Conservation (phyloP, 2,888 invertebrate genomes). For the Macrosoma leucophasiata region DNA sequence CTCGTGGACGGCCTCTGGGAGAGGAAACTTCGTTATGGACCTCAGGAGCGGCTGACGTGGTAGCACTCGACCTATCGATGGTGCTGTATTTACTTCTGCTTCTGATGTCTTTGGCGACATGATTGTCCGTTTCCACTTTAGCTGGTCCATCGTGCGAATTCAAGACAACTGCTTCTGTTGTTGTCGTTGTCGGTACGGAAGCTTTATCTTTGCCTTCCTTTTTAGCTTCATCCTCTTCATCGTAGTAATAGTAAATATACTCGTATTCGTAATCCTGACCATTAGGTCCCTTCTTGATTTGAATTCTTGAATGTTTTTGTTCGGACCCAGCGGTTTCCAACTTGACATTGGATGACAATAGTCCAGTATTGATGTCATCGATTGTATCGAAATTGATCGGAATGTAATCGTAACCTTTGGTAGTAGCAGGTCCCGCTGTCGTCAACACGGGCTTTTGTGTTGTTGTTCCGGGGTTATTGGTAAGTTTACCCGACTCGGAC, state of each 20-base stretch:
- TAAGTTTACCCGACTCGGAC: slow-evolving; percentile 66
- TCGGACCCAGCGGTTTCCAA: slow-evolving; percentile 80
- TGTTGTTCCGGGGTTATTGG: slow-evolving; percentile 56
- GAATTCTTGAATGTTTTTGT: slow-evolving; percentile 82
- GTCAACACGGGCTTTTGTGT: slow-evolving; percentile 75
- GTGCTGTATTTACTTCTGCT: slow-evolving; percentile 74
- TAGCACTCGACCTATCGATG: slow-evolving; percentile 63
- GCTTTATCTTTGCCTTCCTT: slow-evolving; percentile 51
- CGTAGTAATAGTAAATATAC: slow-evolving; percentile 93
- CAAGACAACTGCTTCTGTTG: slow-evolving; percentile 40
- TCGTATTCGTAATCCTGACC: slow-evolving; percentile 95
- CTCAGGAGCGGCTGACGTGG: slow-evolving; percentile 72
- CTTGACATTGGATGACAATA: slow-evolving; percentile 68
- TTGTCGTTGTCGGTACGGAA: slow-evolving; percentile 30
- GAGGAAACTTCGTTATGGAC: slow-evolving; percentile 81
- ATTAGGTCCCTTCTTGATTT: slow-evolving; percentile 91
- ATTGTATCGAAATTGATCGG: slow-evolving; percentile 70
- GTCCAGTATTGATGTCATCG: slow-evolving; percentile 64
- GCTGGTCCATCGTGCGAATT: slow-evolving; percentile 79
- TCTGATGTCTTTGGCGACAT: slow-evolving; percentile 57
- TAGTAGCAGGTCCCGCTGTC: slow-evolving; percentile 56
- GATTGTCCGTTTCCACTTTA: slow-evolving; percentile 62
- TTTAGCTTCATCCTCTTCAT: slow-evolving; percentile 82
- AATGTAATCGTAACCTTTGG: slow-evolving; percentile 59
- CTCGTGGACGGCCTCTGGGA: slow-evolving; percentile 61